Percentiles rank a stretch among this genome's conserved stretches.
Evolutionary conservation across 2,888 invertebrate species (phyloP).

Genomic region (Ditula angustiorana): DNA sequence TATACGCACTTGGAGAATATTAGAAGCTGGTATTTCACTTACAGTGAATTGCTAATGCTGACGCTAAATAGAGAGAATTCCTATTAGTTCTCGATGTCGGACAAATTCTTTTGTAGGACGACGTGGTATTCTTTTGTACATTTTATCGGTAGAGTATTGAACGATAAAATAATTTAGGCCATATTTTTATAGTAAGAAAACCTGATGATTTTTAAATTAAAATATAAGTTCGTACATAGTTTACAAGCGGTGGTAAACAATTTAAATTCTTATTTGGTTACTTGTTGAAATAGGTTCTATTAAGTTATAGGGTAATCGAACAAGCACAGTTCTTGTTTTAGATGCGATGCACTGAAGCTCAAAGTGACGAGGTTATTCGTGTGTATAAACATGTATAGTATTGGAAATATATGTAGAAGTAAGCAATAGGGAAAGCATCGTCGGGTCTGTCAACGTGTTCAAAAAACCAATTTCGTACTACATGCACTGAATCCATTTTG

Average conservation of each 20-base stretch:
- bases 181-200: neutral
- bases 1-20: slow-evolving; percentile 33
- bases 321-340: neutral
- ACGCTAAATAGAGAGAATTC: slow-evolving; percentile 24
- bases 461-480: neutral
- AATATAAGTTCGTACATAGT: no score
- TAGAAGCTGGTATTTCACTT: slow-evolving; percentile 27
- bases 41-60: slow-evolving; percentile 30
- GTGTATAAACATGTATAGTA: neutral
- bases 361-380: neutral
- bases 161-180: neutral
- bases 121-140: neutral
- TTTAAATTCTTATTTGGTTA: no score
- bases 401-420: neutral
- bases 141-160: neutral
- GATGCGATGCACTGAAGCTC: neutral
- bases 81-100: slow-evolving; percentile 8
- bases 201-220: neutral
- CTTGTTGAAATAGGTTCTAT: no score
- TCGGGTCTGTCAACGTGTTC: neutral
- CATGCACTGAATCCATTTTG: slow-evolving; percentile 6
- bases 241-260: no score
- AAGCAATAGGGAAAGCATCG: neutral
- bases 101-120: neutral
- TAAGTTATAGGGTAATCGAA: no score